Evolutionary conservation across 1,140 invertebrate species (phyloP), one percentile per base, ranked within the genome.

Genomic region (Helicoverpa zea): DNA sequence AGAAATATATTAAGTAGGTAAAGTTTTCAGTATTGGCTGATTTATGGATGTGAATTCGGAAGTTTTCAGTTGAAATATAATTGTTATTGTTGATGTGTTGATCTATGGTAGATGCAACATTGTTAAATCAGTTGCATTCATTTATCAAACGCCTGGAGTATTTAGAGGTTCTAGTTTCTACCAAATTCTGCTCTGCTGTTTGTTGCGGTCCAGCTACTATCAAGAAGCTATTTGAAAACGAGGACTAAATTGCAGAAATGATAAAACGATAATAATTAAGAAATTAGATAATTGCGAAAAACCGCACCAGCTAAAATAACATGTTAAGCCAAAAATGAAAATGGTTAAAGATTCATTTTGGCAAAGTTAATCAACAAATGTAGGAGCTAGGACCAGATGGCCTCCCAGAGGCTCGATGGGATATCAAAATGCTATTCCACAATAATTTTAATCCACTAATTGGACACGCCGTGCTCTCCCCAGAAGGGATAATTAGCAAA

Each of bases 381-480:
- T 82, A 79, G 68, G 23, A 10, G 29, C 29, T 51, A 63, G 30
- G 80, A 79, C 89, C 90, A 92, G 89, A 92, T 92, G 90, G 81
- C 89, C 61, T 72, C 64, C 68, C 76, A 76, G 74, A 79, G 68
- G 77, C 77, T 63, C 81, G 78, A 83, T 80, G 73, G 79, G 80
- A 80, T 79, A 84, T 86, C 85, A 87, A 88, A 85, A 81, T 80
- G 64, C 86, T 72, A 87, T 89, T 89, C 88, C 86, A 91, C 89
- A 89, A 87, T 90, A 85, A 91, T 88, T 89, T 85, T 87, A 89
- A 90, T 92, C 83, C 84, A 74, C 85, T 90, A 91, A 92, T 90
- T 88, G 87, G 83, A 80, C 54, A 64, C 83, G 83, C 63, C 52
- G 66, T 80, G 80, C 81, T 76, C 66, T 72, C 58, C 70, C 80